Conservation (phyloP, 2,888 invertebrate genomes). For the Pristionchus japonicus region DNA sequence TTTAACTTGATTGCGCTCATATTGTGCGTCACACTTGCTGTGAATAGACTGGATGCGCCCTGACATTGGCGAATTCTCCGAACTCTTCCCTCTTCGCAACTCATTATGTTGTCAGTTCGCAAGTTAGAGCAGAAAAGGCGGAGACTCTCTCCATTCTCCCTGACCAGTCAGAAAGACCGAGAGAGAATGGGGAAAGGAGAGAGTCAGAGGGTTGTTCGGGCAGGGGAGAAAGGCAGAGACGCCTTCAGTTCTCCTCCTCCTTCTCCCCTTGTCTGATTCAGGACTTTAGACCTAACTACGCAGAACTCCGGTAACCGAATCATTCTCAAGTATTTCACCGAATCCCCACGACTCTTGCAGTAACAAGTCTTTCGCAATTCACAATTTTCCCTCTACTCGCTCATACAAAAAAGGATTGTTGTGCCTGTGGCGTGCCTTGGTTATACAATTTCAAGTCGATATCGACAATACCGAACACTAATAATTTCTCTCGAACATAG, state of each 20-base stretch:
- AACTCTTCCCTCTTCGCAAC: conserved; percentile 11
- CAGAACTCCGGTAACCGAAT: background rate
- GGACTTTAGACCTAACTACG: background rate
- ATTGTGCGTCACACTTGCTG: no score
- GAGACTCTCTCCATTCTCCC: no score
- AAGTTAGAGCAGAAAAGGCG: background rate
- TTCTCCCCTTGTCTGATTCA: background rate
- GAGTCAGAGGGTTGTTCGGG: background rate
- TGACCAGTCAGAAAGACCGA: no score
- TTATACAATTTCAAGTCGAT: background rate
- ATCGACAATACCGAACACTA: background rate
- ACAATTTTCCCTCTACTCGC: background rate
- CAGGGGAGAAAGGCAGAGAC: background rate
- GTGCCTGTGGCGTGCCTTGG: background rate
- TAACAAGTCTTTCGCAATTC: background rate
- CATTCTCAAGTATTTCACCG: background rate
- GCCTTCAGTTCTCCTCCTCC: background rate
- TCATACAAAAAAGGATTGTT: background rate
- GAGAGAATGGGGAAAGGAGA: background rate
- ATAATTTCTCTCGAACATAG: background rate
- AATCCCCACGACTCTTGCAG: background rate
- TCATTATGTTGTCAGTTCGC: conserved; percentile 24
- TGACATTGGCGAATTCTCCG: background rate
- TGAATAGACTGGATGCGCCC: background rate
- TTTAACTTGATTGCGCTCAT: no score